These are phyloP conservation scores for Zaprionus nigranus DNA, from an alignment of 1,140 invertebrate genomes.

Conservation along the genomic window DNA sequence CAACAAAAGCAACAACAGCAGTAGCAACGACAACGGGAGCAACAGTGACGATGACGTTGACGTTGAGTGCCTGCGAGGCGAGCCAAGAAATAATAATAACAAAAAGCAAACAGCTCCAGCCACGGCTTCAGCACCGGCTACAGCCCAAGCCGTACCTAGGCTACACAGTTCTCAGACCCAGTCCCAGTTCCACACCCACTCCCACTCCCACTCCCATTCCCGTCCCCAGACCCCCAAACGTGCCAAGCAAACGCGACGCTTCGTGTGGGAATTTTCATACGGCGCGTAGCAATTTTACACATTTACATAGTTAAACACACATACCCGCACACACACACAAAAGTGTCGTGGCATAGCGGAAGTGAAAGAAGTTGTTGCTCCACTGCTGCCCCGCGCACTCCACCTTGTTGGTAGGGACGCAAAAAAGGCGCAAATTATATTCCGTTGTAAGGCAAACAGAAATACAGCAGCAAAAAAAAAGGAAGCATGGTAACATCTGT, in stretches of 20 bases:
- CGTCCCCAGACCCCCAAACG: slow-evolving; percentile 18
- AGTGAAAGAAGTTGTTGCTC: slow-evolving; percentile 75
- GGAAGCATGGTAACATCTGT: slow-evolving; percentile 21
- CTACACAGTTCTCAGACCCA: not conserved
- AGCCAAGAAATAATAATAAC: slow-evolving; percentile 76
- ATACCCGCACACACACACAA: slow-evolving; percentile 36
- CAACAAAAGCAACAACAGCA: slow-evolving; percentile 1
- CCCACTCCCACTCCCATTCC: not conserved
- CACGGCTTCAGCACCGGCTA: not conserved
- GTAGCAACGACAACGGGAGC: not conserved
- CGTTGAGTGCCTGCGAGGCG: slow-evolving; percentile 65
- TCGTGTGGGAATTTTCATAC: slow-evolving; percentile 78
- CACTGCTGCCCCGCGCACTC: not conserved
- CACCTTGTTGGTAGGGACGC: slow-evolving; percentile 24
- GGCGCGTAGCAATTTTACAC: slow-evolving; percentile 81
- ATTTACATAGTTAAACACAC: slow-evolving; percentile 81
- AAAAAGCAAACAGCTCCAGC: slow-evolving; percentile 69
- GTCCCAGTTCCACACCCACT: too few species aligned
- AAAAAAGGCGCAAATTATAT: slow-evolving; percentile 76
- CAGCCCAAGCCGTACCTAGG: not conserved
- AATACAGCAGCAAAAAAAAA: slow-evolving; percentile 32
- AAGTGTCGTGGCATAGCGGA: slow-evolving; percentile 78
- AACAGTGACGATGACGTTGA: slow-evolving; percentile 48
- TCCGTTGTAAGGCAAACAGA: slow-evolving; percentile 72
- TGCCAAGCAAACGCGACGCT: slow-evolving; percentile 44